A percentile compares a stretch with the other conserved stretches of the same genome.
These are phyloP conservation scores for Platysternon megacephalum DNA, from an alignment of 2,113 vertebrate genomes.

Conservation along the genomic window DNA sequence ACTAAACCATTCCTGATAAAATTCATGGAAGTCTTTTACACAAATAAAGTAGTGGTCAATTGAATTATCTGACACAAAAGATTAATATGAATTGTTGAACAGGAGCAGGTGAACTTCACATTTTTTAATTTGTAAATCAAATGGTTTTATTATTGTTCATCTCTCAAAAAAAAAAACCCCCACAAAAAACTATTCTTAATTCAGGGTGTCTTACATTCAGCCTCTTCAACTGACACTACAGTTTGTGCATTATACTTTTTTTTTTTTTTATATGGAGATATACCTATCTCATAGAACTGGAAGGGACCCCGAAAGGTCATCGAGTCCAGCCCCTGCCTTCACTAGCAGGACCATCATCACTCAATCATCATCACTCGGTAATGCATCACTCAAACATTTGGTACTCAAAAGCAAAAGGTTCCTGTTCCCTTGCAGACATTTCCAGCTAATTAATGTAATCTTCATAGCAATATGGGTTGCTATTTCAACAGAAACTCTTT, in stretches of 20 bases:
- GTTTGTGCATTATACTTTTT: neutral
- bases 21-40: neutral
- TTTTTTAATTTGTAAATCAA: neutral
- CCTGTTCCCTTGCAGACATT: conserved; percentile 55
- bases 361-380: too few relatives aligned
- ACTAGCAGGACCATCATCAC: too few relatives aligned
- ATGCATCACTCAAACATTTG: conserved; percentile 5
- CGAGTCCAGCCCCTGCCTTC: too few relatives aligned
- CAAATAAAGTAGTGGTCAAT: neutral
- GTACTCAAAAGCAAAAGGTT: conserved; percentile 44
- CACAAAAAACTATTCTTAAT: neutral
- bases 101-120: neutral
- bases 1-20: neutral
- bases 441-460: conserved; percentile 58
- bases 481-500: conserved; percentile 34
- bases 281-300: too few relatives aligned
- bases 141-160: neutral
- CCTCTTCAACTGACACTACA: neutral
- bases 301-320: too few relatives aligned
- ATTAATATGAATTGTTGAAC: neutral
- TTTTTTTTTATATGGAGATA: too few relatives aligned
- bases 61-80: neutral
- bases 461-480: conserved; percentile 49
- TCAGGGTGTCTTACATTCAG: neutral
- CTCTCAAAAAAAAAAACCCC: neutral